These are phyloP conservation scores for Catharus bicknelli DNA, from an alignment of 2,113 vertebrate genomes.

Conservation along the genomic window DNA sequence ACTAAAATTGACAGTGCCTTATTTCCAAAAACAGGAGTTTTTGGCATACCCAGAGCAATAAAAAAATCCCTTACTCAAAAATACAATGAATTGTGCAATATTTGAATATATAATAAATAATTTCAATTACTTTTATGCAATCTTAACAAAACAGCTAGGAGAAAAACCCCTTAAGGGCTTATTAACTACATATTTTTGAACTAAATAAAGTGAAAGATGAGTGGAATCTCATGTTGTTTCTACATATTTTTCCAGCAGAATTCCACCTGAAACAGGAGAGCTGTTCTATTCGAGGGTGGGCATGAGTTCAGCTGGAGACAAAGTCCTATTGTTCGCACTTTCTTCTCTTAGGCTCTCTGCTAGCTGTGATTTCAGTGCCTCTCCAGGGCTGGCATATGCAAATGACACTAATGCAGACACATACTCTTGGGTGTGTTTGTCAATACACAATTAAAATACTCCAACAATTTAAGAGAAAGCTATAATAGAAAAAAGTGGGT, in stretches of 20 bases:
- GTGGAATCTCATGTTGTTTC: not conserved
- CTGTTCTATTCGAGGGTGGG: not conserved
- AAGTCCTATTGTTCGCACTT: not conserved
- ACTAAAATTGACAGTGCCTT: not conserved
- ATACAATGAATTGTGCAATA: not conserved
- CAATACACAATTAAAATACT: not conserved
- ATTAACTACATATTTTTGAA: not conserved
- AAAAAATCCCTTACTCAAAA: not conserved
- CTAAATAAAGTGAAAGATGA: not conserved
- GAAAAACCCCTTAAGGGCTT: not conserved
- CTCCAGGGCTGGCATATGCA: not conserved
- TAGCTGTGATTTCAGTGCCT: not conserved
- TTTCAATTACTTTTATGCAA: not conserved
- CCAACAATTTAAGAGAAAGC: not conserved
- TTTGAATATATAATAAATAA: not conserved
- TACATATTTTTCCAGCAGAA: not conserved
- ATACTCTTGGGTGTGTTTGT: not conserved
- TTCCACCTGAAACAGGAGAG: not conserved
- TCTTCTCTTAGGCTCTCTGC: not conserved
- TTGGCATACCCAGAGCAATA: not conserved
- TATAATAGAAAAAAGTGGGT: not conserved
- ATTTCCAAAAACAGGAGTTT: not conserved
- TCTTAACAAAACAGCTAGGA: not conserved
- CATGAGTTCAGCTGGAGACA: accelerated
- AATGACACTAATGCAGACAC: not conserved